Percentiles rank a stretch among this genome's conserved stretches.
Conservation (phyloP, 2,888 invertebrate genomes). For the Hirtodrosophila trivittata region DNA sequence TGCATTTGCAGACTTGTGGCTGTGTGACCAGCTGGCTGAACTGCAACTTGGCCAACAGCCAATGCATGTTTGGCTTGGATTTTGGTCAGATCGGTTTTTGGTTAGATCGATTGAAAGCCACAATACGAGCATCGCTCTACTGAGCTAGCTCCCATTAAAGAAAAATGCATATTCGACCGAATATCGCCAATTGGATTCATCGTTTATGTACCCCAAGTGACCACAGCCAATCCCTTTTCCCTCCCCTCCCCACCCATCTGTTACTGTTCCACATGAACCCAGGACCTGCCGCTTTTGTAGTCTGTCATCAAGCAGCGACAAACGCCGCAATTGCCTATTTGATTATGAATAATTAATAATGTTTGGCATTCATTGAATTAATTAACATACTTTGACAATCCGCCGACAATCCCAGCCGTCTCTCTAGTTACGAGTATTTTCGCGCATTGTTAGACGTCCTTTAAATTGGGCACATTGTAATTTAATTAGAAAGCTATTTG, state of each 20-base stretch:
- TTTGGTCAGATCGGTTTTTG: conserved; percentile 29
- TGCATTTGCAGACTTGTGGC: conserved; percentile 40
- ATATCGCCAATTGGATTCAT: neutral
- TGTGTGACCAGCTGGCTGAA: conserved; percentile 23
- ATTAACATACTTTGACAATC: conserved; percentile 48
- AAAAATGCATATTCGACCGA: neutral
- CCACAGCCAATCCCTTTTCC: neutral
- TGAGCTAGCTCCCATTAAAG: neutral
- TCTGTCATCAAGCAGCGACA: conserved; percentile 50
- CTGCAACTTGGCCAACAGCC: conserved; percentile 23
- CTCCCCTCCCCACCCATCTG: neutral
- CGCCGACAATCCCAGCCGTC: neutral
- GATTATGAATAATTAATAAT: conserved; percentile 79
- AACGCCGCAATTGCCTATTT: conserved; percentile 72
- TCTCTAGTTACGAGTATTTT: neutral
- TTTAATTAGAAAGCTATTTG: conserved; percentile 68
- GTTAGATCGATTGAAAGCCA: conserved; percentile 4
- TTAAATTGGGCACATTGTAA: conserved; percentile 65
- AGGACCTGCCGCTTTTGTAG: conserved; percentile 3
- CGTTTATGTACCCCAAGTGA: conserved; percentile 7
- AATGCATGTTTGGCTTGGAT: conserved; percentile 13
- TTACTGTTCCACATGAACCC: conserved; percentile 1
- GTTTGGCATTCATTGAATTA: conserved; percentile 78
- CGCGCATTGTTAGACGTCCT: conserved; percentile 38
- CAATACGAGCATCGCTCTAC: too few species aligned